These are phyloP conservation scores for Gouania willdenowi DNA, from an alignment of 2,797 vertebrate genomes.

Conservation along the genomic window DNA sequence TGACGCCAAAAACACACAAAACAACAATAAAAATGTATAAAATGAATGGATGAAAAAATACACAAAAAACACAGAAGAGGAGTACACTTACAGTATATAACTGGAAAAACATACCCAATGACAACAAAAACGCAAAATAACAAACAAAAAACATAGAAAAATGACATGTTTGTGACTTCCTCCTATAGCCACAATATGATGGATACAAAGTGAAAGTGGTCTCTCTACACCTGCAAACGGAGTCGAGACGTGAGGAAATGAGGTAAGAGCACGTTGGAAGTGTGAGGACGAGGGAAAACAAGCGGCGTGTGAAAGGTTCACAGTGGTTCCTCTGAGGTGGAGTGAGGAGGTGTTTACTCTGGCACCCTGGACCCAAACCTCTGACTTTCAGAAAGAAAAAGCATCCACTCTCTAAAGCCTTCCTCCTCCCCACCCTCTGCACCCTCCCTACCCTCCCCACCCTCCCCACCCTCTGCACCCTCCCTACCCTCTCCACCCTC, in stretches of 20 bases:
- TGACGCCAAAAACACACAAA: too few species aligned
- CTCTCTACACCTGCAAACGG: slow-evolving; percentile 1
- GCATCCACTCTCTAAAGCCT: slow-evolving; percentile 36
- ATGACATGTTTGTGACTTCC: too few species aligned
- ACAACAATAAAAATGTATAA: too few species aligned
- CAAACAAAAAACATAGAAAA: too few species aligned
- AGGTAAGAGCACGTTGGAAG: slow-evolving; percentile 28
- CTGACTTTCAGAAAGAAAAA: slow-evolving; percentile 12
- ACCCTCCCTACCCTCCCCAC: slow-evolving; percentile 11
- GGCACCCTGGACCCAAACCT: slow-evolving; percentile 37
- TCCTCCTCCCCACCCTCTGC: slow-evolving; percentile 19
- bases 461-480: slow-evolving; percentile 10
- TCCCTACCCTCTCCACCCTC: slow-evolving; percentile 19
- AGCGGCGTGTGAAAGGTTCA: slow-evolving; percentile 48
- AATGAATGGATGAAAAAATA: too few species aligned
- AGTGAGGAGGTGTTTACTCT: slow-evolving; percentile 57
- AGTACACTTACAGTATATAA: too few species aligned
- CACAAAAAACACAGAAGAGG: too few species aligned
- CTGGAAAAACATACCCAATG: too few species aligned
- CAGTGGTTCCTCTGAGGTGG: slow-evolving; percentile 34
- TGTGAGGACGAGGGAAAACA: slow-evolving; percentile 13
- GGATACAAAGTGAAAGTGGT: background rate
- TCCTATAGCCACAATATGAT: too few species aligned
- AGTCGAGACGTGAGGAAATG: slow-evolving; percentile 10
- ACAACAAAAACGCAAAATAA: too few species aligned